Evolutionary conservation across 2,888 invertebrate species (phyloP).

Genomic region (Drosophila pseudotakahashii): DNA sequence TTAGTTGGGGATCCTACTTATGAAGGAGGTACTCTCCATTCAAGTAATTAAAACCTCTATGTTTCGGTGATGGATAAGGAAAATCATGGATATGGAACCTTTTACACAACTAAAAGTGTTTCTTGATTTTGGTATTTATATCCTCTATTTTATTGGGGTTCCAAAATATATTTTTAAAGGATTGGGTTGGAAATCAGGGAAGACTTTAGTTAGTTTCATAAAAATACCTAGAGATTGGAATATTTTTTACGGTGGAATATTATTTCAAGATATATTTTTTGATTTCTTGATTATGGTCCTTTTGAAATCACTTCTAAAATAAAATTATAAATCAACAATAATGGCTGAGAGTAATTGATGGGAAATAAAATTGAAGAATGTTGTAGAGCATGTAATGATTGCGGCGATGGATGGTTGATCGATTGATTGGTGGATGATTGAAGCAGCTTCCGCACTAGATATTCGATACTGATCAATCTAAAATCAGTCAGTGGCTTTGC

Average conservation of each 20-base stretch:
- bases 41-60: background rate
- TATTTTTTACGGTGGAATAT: too few species aligned
- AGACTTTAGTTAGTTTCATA: too few species aligned
- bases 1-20: slow-evolving; percentile 9
- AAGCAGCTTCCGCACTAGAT: slow-evolving; percentile 53
- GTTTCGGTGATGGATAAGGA: slow-evolving; percentile 5
- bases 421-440: slow-evolving; percentile 24
- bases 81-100: background rate
- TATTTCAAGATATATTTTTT: too few species aligned
- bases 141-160: too few species aligned
- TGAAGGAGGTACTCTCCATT: background rate
- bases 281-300: too few species aligned
- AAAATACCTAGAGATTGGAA: too few species aligned
- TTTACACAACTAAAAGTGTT: background rate
- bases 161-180: too few species aligned
- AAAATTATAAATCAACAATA: too few species aligned
- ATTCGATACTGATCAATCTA: slow-evolving; percentile 85
- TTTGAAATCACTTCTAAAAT: too few species aligned
- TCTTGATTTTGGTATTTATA: too few species aligned
- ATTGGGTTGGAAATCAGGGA: too few species aligned
- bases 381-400: slow-evolving; percentile 14
- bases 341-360: background rate
- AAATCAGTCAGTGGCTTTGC: slow-evolving; percentile 82
- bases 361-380: background rate
- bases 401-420: slow-evolving; percentile 23